Percentiles rank a stretch among this genome's conserved stretches.
These are phyloP conservation scores for Hoplostethus mediterraneus DNA, from an alignment of 2,797 vertebrate genomes.

Conservation along the genomic window DNA sequence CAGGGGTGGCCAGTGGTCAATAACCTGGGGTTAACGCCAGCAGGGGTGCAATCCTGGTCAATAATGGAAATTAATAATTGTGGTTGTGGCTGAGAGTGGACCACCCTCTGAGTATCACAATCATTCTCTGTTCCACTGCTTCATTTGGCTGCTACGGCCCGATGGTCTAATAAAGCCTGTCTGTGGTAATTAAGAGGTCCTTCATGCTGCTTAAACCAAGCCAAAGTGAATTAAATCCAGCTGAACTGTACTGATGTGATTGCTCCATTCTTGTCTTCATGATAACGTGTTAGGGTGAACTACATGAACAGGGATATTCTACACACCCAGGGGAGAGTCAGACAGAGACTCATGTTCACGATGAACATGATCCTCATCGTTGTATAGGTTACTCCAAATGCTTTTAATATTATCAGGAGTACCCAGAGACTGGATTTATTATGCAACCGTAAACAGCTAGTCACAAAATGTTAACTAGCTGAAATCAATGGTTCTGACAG, in stretches of 20 bases:
- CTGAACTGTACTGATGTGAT: constrained; percentile 41
- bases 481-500: too few relatives aligned
- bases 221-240: constrained; percentile 52
- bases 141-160: constrained; percentile 61
- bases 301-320: constrained; percentile 28
- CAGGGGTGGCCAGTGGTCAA: constrained; percentile 28
- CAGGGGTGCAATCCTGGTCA: constrained; percentile 45
- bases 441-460: neutral
- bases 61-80: constrained; percentile 61
- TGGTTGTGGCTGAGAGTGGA: constrained; percentile 41
- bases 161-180: constrained; percentile 65
- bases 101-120: constrained; percentile 50
- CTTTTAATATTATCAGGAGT: neutral
- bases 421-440: neutral
- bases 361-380: neutral
- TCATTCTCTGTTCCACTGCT: constrained; percentile 53
- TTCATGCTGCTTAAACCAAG: constrained; percentile 53
- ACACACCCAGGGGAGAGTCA: constrained; percentile 21
- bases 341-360: constrained; percentile 4
- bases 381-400: neutral
- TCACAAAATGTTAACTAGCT: neutral
- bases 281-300: constrained; percentile 20
- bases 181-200: constrained; percentile 53
- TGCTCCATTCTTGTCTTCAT: constrained; percentile 44
- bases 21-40: constrained; percentile 64